Base-by-base conservation (phyloP, 2,797 vertebrate genomes). In the Anguilla obscura region DNA sequence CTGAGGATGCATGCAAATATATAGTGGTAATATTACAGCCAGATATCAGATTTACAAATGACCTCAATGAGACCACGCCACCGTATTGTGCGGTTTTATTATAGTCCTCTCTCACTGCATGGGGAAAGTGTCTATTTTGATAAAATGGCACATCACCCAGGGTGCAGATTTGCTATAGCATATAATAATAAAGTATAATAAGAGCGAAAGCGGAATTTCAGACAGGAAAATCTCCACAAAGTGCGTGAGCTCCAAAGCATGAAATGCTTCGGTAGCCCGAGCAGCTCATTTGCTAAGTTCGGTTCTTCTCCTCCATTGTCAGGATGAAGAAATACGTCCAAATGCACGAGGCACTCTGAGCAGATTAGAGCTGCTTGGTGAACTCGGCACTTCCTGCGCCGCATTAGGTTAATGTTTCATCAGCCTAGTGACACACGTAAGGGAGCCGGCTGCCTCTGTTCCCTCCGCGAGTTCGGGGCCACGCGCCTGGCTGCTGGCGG, bases 321-420 rank as follows among this genome's bases (percentile, higher is more conserved):
- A 80, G 40, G n/a, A 66, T 63, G 56, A 87, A 58, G 40, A 87
- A 87, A 66, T 24, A 69, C 3, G 66, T 52, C n/a, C 56, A 33
- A 27, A 48, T 2, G 7, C 18, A n/a, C 24, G 74, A 48, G 30
- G 76, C 40, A 80, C 52, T 58, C 76, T 50, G 50, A 82, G 16
- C 40, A 56, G 50, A 84, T 83, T 52, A 30, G 79, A 84, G 48
- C 6, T 30, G 48, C 50, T 21, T 18, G 48, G 83, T 30, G n/a
- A 33, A 54, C 30, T 69, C 21, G 52, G 10, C 54, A 30, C 16
- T 56, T 56, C 76, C 21, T 30, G 76, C 83, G n/a, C 50, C 74
- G 87, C 50, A 58, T 85, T 36, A 12, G 69, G 50, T 88, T 76
- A 45, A 85, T 36, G 56, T 66, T 85, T 33, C 27, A 85, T 10